Conservation (phyloP, 1,140 invertebrate genomes). For the Lethocerus indicus region DNA sequence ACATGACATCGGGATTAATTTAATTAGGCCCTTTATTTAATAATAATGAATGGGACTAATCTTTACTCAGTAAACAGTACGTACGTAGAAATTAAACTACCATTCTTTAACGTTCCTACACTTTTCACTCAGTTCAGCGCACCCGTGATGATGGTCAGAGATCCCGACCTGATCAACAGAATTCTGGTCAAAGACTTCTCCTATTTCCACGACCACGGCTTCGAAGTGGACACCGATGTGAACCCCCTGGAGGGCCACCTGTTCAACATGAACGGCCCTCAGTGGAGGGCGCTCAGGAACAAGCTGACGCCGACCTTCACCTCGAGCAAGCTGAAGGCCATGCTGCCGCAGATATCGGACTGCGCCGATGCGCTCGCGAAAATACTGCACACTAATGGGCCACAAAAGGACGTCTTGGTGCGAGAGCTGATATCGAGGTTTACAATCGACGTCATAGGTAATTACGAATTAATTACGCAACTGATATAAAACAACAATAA, state of each 20-base stretch:
- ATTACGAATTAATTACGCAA: too few relatives aligned
- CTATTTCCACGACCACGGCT: conserved; percentile 29
- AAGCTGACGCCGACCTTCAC: conserved; percentile 37
- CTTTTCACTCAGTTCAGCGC: conserved; percentile 17
- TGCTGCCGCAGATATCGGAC: conserved; percentile 29
- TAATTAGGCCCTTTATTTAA: too few relatives aligned
- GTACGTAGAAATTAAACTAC: too few relatives aligned
- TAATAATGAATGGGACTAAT: too few relatives aligned
- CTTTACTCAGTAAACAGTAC: too few relatives aligned
- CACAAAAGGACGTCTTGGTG: too few relatives aligned
- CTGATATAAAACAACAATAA: too few relatives aligned
- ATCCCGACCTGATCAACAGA: conserved; percentile 32
- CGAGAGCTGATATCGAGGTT: too few relatives aligned
- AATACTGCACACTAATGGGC: too few relatives aligned
- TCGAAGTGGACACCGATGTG: conserved; percentile 26
- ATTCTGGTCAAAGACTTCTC: conserved; percentile 36
- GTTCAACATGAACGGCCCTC: conserved; percentile 26
- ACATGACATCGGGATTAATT: too few relatives aligned
- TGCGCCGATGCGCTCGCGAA: too few relatives aligned
- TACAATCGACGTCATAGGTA: too few relatives aligned
- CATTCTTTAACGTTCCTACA: not conserved
- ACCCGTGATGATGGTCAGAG: conserved; percentile 31
- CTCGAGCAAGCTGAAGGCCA: conserved; percentile 33
- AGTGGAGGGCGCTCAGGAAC: conserved; percentile 31
- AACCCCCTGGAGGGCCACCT: conserved; percentile 35